Evolutionary conservation across 64 coral and sea anemone genomes (phyloP).

Genomic region (Montipora efflorescens): DNA sequence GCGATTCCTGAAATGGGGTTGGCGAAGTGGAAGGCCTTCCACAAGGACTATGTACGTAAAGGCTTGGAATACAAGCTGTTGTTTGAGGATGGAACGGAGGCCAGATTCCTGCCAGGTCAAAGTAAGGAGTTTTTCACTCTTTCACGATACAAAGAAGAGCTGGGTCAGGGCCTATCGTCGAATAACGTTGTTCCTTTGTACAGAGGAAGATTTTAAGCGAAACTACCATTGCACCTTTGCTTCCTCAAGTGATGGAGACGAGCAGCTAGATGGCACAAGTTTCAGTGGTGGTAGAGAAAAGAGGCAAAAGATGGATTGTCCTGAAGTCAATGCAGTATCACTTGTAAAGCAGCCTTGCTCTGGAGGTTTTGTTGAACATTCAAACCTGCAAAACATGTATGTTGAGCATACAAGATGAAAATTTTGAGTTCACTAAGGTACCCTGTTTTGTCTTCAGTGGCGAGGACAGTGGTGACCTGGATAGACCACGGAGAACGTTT

Average conservation of each 20-base stretch:
- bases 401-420: too few species aligned
- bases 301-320: not conserved
- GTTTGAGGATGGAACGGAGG: not conserved
- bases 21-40: too few species aligned
- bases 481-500: not conserved
- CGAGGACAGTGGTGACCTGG: not conserved
- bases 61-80: conserved; percentile 6
- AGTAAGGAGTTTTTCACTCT: not conserved
- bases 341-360: not conserved
- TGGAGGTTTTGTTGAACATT: not conserved
- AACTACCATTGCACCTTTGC: not conserved
- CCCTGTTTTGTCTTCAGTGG: not conserved
- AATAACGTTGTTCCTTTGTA: not conserved
- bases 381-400: not conserved
- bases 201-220: not conserved
- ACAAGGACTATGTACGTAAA: not conserved
- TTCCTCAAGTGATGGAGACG: not conserved
- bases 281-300: not conserved
- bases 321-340: not conserved
- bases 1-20: too few species aligned
- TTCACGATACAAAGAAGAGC: not conserved
- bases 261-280: not conserved
- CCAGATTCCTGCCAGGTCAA: not conserved
- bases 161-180: not conserved
- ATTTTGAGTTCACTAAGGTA: too few species aligned